phyloP scores from a whole-genome alignment of 2,113 vertebrate species.

The Bucco capensis region DNA sequence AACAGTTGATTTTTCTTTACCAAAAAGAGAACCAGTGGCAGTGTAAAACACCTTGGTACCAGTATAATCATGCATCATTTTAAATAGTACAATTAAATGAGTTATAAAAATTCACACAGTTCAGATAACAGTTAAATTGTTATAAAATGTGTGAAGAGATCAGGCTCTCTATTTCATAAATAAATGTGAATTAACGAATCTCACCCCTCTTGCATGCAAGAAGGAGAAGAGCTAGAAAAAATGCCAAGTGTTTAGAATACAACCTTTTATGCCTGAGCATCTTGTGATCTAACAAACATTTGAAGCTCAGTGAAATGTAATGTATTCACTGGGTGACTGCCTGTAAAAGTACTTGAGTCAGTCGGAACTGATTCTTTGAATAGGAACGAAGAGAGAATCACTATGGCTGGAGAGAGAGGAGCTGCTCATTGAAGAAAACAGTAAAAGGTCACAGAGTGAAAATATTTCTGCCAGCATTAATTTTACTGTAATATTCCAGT shows the following conservation, averaged over 20 bases:
- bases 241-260: background rate
- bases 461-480: background rate
- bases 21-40: background rate
- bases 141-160: background rate
- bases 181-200: background rate
- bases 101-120: background rate
- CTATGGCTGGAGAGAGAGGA: background rate
- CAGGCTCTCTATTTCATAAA: background rate
- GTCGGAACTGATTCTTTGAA: conserved; percentile 24
- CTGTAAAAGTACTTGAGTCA: conserved; percentile 7
- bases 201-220: background rate
- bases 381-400: background rate
- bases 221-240: background rate
- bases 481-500: background rate
- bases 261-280: background rate
- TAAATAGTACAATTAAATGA: background rate
- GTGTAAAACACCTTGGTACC: background rate
- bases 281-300: conserved; percentile 16
- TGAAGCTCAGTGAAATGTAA: conserved; percentile 24
- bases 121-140: background rate
- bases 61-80: background rate
- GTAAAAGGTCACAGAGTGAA: background rate
- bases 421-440: conserved; percentile 18
- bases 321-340: background rate
- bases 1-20: background rate